Evolutionary conservation across 2,888 invertebrate genomes (phyloP).

Genomic region (Dorcus hopei): DNA sequence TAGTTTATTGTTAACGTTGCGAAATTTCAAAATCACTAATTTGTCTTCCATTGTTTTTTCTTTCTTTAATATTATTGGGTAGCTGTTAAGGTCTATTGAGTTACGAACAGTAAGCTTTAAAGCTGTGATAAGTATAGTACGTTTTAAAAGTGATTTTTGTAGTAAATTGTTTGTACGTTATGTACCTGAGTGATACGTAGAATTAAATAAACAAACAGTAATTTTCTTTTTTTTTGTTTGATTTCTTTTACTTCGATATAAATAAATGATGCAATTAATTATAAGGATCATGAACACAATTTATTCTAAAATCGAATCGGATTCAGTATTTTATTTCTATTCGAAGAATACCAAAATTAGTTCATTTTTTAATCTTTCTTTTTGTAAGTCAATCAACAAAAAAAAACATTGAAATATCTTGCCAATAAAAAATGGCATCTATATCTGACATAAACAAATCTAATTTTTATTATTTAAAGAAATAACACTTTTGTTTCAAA

Average conservation of each 20-base stretch:
- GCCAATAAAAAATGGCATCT: no score
- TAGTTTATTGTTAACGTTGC: slow-evolving; percentile 15
- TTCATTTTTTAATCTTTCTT: no score
- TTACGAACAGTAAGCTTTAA: slow-evolving; percentile 40
- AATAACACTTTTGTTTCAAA: no score
- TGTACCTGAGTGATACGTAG: slow-evolving; percentile 29
- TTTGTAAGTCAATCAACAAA: no score
- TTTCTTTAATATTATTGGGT: not conserved
- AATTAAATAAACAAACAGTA: slow-evolving; percentile 3
- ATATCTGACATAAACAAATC: no score
- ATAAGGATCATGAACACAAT: not conserved
- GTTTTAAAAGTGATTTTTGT: slow-evolving; percentile 25
- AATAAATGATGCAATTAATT: no score
- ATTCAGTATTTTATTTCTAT: no score
- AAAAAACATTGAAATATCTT: no score
- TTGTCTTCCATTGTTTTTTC: slow-evolving; percentile 27
- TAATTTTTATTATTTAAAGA: no score
- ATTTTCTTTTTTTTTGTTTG: not conserved
- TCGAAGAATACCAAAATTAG: no score
- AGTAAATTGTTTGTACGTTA: slow-evolving; percentile 32
- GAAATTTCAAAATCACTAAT: slow-evolving; percentile 14
- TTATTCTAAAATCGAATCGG: not conserved
- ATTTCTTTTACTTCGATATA: not conserved
- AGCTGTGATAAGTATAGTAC: slow-evolving; percentile 40
- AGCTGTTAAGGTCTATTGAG: slow-evolving; percentile 18